Conservation (phyloP, 2,888 invertebrate genomes). For the Dyspetes luteomarginatus region DNA sequence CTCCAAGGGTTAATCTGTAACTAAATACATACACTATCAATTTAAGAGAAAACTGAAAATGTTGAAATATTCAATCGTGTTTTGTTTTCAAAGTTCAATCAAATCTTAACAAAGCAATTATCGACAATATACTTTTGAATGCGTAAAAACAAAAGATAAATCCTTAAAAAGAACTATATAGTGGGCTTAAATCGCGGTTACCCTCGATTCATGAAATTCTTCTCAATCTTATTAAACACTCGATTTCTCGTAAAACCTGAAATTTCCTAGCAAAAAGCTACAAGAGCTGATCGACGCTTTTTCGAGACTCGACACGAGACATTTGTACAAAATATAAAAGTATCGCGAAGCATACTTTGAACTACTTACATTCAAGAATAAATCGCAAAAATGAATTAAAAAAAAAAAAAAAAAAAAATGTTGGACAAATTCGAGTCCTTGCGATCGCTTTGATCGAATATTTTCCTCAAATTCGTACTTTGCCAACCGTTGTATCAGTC, state of each 20-base stretch:
- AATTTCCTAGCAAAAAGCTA: neutral
- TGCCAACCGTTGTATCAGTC: slow-evolving; percentile 3
- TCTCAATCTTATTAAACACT: neutral
- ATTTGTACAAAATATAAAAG: neutral
- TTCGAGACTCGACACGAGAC: neutral
- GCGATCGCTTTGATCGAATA: slow-evolving; percentile 8
- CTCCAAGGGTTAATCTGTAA: too few relatives aligned
- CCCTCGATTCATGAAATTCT: neutral
- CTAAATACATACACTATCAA: too few relatives aligned
- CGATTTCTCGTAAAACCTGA: neutral
- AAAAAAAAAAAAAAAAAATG: neutral
- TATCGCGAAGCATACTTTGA: neutral
- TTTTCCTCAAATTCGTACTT: slow-evolving; percentile 10
- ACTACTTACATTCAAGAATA: neutral
- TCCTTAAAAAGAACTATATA: too few relatives aligned
- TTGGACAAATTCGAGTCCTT: neutral
- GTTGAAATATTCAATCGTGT: too few relatives aligned
- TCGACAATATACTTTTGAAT: too few relatives aligned
- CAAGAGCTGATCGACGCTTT: neutral
- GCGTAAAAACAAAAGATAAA: too few relatives aligned
- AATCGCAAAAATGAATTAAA: neutral
- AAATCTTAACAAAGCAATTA: too few relatives aligned
- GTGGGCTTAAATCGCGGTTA: neutral
- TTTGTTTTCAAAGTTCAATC: too few relatives aligned
- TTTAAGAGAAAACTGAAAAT: too few relatives aligned